phyloP scores from a whole-genome alignment of 2,888 invertebrate species.

The Ochropleura plecta region DNA sequence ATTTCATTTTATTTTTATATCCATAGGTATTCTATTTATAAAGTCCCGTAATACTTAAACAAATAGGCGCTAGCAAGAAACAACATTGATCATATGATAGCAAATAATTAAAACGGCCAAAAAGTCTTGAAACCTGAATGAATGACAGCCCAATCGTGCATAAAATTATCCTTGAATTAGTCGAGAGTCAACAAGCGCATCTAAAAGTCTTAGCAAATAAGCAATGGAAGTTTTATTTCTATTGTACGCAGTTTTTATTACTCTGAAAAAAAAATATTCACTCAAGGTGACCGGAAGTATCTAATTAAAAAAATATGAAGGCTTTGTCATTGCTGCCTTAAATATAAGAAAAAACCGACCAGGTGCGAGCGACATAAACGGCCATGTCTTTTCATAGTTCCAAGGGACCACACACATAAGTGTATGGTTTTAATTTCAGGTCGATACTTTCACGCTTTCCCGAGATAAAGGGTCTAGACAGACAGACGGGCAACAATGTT shows the following conservation, averaged over 20 bases:
- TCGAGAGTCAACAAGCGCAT: conserved; percentile 50
- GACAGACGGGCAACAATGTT: too few species aligned
- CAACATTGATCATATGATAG: neutral
- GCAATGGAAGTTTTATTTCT: conserved; percentile 13
- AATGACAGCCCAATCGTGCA: conserved; percentile 37
- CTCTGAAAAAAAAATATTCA: conserved; percentile 35
- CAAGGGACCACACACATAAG: too few species aligned
- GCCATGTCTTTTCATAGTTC: too few species aligned
- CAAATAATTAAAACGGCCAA: neutral
- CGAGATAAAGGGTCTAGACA: too few species aligned
- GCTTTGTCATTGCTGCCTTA: conserved; percentile 27
- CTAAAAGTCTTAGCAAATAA: conserved; percentile 23
- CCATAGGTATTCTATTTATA: too few species aligned
- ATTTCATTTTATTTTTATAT: too few species aligned
- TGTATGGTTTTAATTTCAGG: too few species aligned
- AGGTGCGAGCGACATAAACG: too few species aligned
- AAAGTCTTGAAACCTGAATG: neutral
- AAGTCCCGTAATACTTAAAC: neutral
- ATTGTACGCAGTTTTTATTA: conserved; percentile 50
- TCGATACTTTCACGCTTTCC: too few species aligned
- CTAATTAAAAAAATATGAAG: conserved; percentile 52
- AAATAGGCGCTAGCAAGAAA: neutral
- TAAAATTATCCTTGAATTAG: conserved; percentile 47
- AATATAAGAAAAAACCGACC: conserved; percentile 1
- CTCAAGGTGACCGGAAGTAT: conserved; percentile 43